A percentile compares a stretch with the other conserved stretches of the same genome.
phyloP scores from a whole-genome alignment of 2,113 vertebrate species.

The Hemiprocne comata region DNA sequence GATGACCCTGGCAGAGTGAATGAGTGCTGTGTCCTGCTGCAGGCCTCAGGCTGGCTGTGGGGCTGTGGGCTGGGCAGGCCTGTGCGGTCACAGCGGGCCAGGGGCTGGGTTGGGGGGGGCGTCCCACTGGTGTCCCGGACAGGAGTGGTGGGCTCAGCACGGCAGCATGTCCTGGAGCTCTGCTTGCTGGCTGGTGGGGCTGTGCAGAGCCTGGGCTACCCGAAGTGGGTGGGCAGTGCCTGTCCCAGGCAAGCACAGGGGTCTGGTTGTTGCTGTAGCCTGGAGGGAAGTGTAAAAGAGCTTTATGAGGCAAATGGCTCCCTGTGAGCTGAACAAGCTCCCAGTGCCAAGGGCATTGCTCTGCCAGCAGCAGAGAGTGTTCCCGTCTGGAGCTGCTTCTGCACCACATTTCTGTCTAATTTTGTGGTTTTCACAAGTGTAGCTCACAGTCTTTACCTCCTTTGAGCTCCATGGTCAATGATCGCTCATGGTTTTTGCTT shows the following conservation, averaged over 20 bases:
- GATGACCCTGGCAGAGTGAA: not conserved
- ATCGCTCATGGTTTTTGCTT: not conserved
- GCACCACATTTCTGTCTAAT: not conserved
- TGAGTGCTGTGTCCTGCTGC: fast-evolving
- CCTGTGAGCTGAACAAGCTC: not conserved
- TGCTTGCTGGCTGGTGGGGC: too few species aligned
- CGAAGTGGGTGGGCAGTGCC: too few species aligned
- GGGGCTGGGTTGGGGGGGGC: not conserved
- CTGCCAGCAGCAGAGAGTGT: not conserved
- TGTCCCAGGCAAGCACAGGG: not conserved
- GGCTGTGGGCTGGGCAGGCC: not conserved
- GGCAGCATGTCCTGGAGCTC: too few species aligned
- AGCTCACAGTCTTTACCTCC: not conserved
- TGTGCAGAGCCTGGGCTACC: too few species aligned
- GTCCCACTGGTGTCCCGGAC: not conserved
- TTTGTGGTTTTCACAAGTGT: not conserved
- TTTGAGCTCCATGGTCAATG: not conserved
- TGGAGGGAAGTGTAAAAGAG: fast-evolving
- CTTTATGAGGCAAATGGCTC: not conserved
- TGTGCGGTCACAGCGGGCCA: not conserved
- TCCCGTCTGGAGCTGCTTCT: not conserved
- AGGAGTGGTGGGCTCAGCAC: fast-evolving
- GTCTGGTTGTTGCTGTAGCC: not conserved
- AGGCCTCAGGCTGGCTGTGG: fast-evolving
- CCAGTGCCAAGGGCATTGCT: not conserved